Conservation (phyloP, 2,888 invertebrate species). For the Conops quadrifasciatus region DNA sequence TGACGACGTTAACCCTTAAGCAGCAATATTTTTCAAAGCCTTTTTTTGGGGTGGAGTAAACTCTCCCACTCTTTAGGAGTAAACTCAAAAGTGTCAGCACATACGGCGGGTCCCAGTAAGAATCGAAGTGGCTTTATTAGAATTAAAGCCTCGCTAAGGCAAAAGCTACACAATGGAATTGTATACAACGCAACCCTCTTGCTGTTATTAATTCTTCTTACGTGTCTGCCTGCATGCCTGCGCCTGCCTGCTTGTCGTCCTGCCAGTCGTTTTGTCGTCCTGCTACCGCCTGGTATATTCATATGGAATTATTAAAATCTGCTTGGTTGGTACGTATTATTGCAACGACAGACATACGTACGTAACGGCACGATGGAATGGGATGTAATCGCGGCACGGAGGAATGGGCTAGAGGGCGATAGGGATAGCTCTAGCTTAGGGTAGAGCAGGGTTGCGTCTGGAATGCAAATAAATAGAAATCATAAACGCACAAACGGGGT, state of each 20-base stretch:
- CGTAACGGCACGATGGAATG: not conserved
- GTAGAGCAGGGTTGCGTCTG: not conserved
- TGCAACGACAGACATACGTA: not conserved
- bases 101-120: not conserved
- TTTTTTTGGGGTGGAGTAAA: too few species aligned
- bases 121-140: slow-evolving; percentile 18
- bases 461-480: not conserved
- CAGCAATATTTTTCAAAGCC: not conserved
- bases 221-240: not conserved
- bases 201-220: not conserved
- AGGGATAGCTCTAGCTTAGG: too few species aligned
- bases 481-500: not conserved
- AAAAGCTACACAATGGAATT: not conserved
- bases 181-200: slow-evolving; percentile 23
- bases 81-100: too few species aligned
- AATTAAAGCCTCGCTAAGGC: slow-evolving; percentile 14
- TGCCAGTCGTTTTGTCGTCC: too few species aligned
- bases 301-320: slow-evolving; percentile 22
- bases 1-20: not conserved
- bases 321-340: not conserved
- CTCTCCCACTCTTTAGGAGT: not conserved
- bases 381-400: not conserved
- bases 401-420: not conserved
- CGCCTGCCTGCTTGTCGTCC: not conserved
- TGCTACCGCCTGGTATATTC: slow-evolving; percentile 1